These are phyloP conservation scores for Bombus superbus DNA, from an alignment of 1,140 invertebrate genomes.

Conservation along the genomic window DNA sequence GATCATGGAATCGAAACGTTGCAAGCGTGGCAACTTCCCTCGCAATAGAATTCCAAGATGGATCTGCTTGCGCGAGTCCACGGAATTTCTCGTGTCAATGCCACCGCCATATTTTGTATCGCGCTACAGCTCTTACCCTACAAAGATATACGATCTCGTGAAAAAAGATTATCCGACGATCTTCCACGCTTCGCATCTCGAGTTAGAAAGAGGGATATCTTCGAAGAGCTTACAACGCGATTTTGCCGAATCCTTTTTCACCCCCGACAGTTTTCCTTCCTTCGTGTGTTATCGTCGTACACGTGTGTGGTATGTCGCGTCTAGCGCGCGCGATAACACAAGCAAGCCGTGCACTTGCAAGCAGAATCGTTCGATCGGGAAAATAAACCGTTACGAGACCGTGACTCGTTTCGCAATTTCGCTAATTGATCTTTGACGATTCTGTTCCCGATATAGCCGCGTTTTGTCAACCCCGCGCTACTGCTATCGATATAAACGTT, in stretches of 20 bases:
- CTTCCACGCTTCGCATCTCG: conserved; percentile 25
- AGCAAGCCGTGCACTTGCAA: not conserved
- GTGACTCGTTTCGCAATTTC: not conserved
- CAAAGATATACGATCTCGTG: conserved; percentile 27
- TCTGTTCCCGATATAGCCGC: not conserved
- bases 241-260: conserved; percentile 43
- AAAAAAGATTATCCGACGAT: conserved; percentile 44
- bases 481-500: not conserved
- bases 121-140: not conserved
- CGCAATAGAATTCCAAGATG: not conserved
- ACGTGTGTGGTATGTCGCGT: conserved; percentile 14
- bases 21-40: not conserved
- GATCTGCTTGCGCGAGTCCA: not conserved
- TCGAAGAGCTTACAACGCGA: conserved; percentile 52
- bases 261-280: conserved; percentile 15
- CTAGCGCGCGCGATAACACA: conserved; percentile 18
- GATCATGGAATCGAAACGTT: too few relatives aligned
- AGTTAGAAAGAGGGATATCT: conserved; percentile 31
- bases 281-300: conserved; percentile 37
- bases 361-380: not conserved
- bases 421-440: not conserved
- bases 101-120: not conserved
- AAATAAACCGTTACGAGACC: not conserved
- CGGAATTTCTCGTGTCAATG: not conserved
- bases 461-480: not conserved